Percentiles rank a stretch among this genome's conserved stretches.
phyloP scores from a whole-genome alignment of 2,113 vertebrate genomes.

The Lophius piscatorius region DNA sequence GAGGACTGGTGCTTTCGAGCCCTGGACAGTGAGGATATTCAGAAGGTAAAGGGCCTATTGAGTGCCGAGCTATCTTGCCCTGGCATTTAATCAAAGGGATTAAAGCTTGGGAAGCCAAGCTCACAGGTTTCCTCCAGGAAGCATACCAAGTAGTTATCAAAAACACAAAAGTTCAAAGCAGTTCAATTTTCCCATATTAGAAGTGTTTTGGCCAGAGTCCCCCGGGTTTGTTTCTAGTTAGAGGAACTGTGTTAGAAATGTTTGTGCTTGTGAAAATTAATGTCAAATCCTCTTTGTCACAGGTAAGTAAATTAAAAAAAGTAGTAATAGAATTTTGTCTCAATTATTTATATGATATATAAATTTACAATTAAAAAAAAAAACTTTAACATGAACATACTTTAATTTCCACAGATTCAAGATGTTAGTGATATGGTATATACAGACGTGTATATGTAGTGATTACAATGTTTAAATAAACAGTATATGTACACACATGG shows the following conservation, averaged over 20 bases:
- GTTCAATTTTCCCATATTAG: constrained; percentile 97
- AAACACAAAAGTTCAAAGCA: constrained; percentile 99
- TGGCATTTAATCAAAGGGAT: constrained; percentile 99
- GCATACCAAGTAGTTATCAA: constrained; percentile 99
- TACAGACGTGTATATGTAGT: no score
- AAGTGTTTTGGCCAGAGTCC: constrained; percentile 90
- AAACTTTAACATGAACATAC: no score
- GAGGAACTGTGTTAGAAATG: constrained; percentile 87
- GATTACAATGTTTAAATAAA: no score
- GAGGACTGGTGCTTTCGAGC: constrained; percentile 84
- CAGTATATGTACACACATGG: no score
- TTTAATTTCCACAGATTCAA: no score
- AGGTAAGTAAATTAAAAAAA: no score
- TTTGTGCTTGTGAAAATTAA: constrained; percentile 84
- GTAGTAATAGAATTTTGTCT: no score
- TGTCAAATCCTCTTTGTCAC: no score
- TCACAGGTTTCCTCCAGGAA: constrained; percentile 99
- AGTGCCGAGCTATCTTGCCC: constrained; percentile 90
- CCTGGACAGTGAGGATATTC: constrained; percentile 80
- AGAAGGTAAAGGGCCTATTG: constrained; percentile 86
- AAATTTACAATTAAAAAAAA: no score
- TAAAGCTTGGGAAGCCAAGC: constrained; percentile 94
- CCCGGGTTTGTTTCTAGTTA: constrained; percentile 88
- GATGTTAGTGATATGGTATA: no score
- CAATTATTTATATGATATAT: no score